Evolutionary conservation across 2,888 invertebrate species (phyloP).

Genomic region (Euzophera pinguis): DNA sequence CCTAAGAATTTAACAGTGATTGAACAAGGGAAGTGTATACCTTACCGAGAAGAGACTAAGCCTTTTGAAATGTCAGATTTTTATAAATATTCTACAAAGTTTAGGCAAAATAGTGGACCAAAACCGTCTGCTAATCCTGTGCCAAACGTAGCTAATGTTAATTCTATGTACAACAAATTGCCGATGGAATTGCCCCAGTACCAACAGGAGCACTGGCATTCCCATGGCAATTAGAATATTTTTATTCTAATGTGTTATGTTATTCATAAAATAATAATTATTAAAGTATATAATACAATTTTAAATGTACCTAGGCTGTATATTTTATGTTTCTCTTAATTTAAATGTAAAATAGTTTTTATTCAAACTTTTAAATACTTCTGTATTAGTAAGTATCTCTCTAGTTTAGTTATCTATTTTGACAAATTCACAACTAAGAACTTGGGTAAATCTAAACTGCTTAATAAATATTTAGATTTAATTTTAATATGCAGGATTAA

Average conservation of each 20-base stretch:
- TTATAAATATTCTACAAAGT: slow-evolving; percentile 98
- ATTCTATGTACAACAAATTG: slow-evolving; percentile 57
- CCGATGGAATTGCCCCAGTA: slow-evolving; percentile 68
- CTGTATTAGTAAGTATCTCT: too few relatives aligned
- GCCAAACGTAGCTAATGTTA: slow-evolving; percentile 30
- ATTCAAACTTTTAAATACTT: too few relatives aligned
- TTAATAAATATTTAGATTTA: too few relatives aligned
- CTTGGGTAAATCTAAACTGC: too few relatives aligned
- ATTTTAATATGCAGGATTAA: too few relatives aligned
- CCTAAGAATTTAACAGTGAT: slow-evolving; percentile 92
- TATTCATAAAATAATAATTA: background rate
- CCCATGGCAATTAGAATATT: slow-evolving; percentile 43
- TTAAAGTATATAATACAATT: background rate
- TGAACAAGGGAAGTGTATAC: slow-evolving; percentile 93
- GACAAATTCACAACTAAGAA: too few relatives aligned
- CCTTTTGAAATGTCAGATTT: slow-evolving; percentile 99
- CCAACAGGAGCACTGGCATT: slow-evolving; percentile 66
- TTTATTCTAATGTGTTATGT: background rate
- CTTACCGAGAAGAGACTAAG: slow-evolving; percentile 95
- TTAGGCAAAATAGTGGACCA: slow-evolving; percentile 81
- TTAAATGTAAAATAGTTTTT: background rate
- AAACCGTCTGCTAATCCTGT: slow-evolving; percentile 44
- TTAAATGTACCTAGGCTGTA: background rate
- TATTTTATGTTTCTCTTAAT: background rate
- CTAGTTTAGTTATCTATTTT: too few relatives aligned